phyloP scores from a whole-genome alignment of 2,888 invertebrate genomes.

The Sisyra nigra region DNA sequence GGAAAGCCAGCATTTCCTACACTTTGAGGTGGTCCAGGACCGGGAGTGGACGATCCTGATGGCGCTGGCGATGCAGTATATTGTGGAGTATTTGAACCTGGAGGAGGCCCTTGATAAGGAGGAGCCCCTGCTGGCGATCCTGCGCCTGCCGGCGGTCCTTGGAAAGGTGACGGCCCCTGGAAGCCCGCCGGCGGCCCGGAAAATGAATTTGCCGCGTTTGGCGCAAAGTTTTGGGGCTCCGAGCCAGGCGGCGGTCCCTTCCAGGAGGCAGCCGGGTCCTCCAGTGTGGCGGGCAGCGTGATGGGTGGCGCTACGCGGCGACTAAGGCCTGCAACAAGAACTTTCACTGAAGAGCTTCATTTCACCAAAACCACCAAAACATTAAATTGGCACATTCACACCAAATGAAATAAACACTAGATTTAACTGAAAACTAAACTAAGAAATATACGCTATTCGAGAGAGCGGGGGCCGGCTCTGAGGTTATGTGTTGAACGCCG shows the following conservation, averaged over 20 bases:
- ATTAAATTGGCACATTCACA: constrained; percentile 12
- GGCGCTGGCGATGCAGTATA: constrained; percentile 78
- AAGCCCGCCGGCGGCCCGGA: constrained; percentile 39
- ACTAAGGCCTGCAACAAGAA: constrained; percentile 54
- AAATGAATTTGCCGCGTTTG: constrained; percentile 41
- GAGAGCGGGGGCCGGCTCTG: constrained; percentile 8
- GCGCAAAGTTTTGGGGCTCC: constrained; percentile 47
- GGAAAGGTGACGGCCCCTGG: constrained; percentile 38
- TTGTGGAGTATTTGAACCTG: constrained; percentile 62
- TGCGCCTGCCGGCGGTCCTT: constrained; percentile 51
- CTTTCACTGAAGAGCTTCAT: constrained; percentile 13
- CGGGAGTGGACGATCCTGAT: constrained; percentile 68
- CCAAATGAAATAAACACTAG: neutral
- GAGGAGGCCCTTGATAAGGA: constrained; percentile 54
- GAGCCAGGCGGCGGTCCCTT: constrained; percentile 56
- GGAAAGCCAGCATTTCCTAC: constrained; percentile 35
- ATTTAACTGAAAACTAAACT: constrained; percentile 1
- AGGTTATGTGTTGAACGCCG: constrained; percentile 20
- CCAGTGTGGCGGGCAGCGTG: constrained; percentile 55
- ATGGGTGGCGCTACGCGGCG: constrained; percentile 53
- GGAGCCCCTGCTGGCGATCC: constrained; percentile 60
- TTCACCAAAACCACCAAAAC: constrained; percentile 15
- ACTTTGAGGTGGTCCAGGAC: constrained; percentile 43
- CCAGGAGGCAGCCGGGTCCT: constrained; percentile 62
- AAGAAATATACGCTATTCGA: constrained; percentile 1